A percentile compares a stretch with the other conserved stretches of the same genome.
phyloP scores from a whole-genome alignment of 2,888 invertebrate genomes.

The Cordilura impudica region DNA sequence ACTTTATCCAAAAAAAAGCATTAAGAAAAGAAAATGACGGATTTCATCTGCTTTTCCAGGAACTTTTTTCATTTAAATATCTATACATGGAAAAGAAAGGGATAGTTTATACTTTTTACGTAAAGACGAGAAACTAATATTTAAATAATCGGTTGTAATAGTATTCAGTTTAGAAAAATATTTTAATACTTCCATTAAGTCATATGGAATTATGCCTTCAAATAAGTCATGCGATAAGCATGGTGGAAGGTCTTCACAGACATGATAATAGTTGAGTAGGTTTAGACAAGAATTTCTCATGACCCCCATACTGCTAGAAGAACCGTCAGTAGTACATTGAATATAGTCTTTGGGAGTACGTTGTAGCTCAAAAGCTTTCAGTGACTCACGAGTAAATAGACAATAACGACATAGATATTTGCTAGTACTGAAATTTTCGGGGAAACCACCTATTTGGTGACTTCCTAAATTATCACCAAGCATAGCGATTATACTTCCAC shows the following conservation, averaged over 20 bases:
- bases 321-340: too few relatives aligned
- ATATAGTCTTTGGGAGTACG: neutral
- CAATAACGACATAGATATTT: constrained; percentile 53
- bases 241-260: constrained; percentile 41
- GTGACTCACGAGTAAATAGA: neutral
- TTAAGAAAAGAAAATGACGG: neutral
- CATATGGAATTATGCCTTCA: constrained; percentile 4
- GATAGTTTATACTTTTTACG: neutral
- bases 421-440: constrained; percentile 55
- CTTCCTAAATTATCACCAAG: constrained; percentile 60
- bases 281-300: constrained; percentile 39
- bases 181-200: constrained; percentile 46
- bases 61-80: neutral
- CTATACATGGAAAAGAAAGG: neutral
- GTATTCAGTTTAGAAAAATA: constrained; percentile 37
- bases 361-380: constrained; percentile 25
- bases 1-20: neutral
- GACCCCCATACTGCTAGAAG: constrained; percentile 30
- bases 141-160: neutral
- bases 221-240: constrained; percentile 49
- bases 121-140: neutral
- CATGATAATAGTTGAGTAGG: constrained; percentile 30
- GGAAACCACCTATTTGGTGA: constrained; percentile 61
- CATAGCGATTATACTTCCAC: constrained; percentile 41
- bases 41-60: neutral